A percentile compares a stretch with the other conserved stretches of the same genome.
Conservation (phyloP, 1,140 invertebrate genomes). For the Lycorma delicatula region DNA sequence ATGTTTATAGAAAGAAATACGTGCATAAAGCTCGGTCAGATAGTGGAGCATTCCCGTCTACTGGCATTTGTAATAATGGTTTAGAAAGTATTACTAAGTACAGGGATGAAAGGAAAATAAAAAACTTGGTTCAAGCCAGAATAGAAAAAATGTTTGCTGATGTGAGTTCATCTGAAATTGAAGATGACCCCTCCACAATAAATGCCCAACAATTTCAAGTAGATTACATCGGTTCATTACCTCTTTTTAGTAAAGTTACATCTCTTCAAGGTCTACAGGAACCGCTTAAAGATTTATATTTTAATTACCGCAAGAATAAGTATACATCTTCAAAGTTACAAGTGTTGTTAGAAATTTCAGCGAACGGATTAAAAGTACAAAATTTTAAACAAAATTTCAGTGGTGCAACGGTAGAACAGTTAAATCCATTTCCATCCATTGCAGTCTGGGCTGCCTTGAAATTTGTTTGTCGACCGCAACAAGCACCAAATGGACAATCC, state of each 20-base stretch:
- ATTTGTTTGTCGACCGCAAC: slow-evolving; percentile 43
- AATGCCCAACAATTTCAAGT: slow-evolving; percentile 56
- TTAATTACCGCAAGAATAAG: slow-evolving; percentile 45
- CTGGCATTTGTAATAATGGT: slow-evolving; percentile 5
- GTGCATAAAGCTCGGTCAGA: background rate
- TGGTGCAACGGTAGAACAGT: slow-evolving; percentile 40
- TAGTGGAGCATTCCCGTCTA: background rate
- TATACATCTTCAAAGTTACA: background rate
- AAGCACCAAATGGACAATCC: slow-evolving; percentile 25
- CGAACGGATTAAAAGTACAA: slow-evolving; percentile 53
- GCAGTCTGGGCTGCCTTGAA: slow-evolving; percentile 84
- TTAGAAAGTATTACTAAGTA: slow-evolving; percentile 6
- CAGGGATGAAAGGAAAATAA: slow-evolving; percentile 30
- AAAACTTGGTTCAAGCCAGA: slow-evolving; percentile 70
- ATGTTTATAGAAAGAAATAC: background rate
- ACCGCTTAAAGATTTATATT: slow-evolving; percentile 70
- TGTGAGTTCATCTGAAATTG: slow-evolving; percentile 14
- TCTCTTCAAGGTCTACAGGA: slow-evolving; percentile 72
- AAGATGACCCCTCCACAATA: slow-evolving; percentile 17
- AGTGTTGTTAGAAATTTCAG: slow-evolving; percentile 54
- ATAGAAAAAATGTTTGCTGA: slow-evolving; percentile 81
- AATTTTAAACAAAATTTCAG: slow-evolving; percentile 47
- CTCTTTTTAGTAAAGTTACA: slow-evolving; percentile 66
- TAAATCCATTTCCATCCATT: slow-evolving; percentile 79
- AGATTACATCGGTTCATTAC: slow-evolving; percentile 71